Percentiles rank a stretch among this genome's conserved stretches.
Evolutionary conservation across 2,113 vertebrate species (phyloP).

Genomic region (Lagopus leucura): DNA sequence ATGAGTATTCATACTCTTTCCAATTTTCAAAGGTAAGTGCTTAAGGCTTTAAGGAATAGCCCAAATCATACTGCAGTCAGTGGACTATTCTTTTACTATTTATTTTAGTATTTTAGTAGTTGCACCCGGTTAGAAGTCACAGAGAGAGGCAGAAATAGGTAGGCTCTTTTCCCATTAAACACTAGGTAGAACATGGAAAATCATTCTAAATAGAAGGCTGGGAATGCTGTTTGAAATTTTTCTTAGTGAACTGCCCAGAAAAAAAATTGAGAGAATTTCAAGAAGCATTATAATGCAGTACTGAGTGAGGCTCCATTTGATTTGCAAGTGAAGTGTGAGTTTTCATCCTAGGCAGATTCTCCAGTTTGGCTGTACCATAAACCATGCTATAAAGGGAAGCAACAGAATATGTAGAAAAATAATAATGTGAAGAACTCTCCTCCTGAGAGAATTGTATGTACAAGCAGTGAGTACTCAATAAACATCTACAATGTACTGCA

Average conservation of each 20-base stretch:
- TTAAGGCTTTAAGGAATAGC: not conserved
- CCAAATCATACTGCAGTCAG: not conserved
- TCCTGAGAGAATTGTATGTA: not conserved
- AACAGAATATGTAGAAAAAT: not conserved
- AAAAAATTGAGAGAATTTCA: not conserved
- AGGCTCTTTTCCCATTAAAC: not conserved
- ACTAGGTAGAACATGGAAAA: not conserved
- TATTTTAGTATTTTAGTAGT: not conserved
- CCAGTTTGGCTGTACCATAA: not conserved
- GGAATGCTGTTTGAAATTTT: not conserved
- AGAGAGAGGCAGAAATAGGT: not conserved
- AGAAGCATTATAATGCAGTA: not conserved
- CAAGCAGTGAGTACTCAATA: not conserved
- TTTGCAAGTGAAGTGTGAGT: not conserved
- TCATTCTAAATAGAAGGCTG: not conserved
- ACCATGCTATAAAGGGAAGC: not conserved
- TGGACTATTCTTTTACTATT: not conserved
- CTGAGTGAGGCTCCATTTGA: not conserved
- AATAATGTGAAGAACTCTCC: not conserved
- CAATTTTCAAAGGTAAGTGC: not conserved
- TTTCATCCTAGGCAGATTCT: not conserved
- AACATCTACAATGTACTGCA: not conserved
- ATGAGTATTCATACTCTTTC: not conserved
- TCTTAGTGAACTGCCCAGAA: not conserved
- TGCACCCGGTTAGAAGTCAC: not conserved